Conservation (phyloP, 2,113 vertebrate species). For the Bungarus multicinctus region DNA sequence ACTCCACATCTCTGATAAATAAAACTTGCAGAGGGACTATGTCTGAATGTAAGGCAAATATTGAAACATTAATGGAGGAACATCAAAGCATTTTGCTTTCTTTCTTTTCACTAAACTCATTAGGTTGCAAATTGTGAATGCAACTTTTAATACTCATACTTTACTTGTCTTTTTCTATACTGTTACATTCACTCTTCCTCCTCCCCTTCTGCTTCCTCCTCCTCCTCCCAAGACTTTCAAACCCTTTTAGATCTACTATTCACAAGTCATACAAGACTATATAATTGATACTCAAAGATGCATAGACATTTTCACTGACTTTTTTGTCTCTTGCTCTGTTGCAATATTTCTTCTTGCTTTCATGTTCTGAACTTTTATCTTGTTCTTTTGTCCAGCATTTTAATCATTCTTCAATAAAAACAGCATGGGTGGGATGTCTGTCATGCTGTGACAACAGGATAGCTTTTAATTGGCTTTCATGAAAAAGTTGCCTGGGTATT, state of each 20-base stretch:
- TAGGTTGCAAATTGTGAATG: constrained; percentile 45
- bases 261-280: constrained; percentile 27
- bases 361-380: constrained; percentile 52
- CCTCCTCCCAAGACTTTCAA: constrained; percentile 7
- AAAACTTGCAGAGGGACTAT: background rate
- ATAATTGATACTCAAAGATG: constrained; percentile 50
- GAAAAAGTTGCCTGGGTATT: constrained; percentile 45
- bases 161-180: constrained; percentile 26
- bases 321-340: background rate
- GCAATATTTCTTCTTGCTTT: constrained; percentile 48
- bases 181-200: background rate
- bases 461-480: constrained; percentile 67
- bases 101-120: constrained; percentile 43
- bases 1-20: constrained; percentile 2
- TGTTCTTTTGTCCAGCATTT: constrained; percentile 40
- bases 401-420: constrained; percentile 43
- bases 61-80: constrained; percentile 44
- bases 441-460: constrained; percentile 46
- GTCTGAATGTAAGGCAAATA: constrained; percentile 37
- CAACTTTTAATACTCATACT: constrained; percentile 27
- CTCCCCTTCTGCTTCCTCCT: background rate
- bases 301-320: constrained; percentile 47
- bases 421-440: constrained; percentile 16
- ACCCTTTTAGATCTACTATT: constrained; percentile 36
- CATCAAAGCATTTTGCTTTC: constrained; percentile 46